Conservation (phyloP, 37 sponge, comb jelly and placozoan genomes). For the Oscarella lobularis region DNA sequence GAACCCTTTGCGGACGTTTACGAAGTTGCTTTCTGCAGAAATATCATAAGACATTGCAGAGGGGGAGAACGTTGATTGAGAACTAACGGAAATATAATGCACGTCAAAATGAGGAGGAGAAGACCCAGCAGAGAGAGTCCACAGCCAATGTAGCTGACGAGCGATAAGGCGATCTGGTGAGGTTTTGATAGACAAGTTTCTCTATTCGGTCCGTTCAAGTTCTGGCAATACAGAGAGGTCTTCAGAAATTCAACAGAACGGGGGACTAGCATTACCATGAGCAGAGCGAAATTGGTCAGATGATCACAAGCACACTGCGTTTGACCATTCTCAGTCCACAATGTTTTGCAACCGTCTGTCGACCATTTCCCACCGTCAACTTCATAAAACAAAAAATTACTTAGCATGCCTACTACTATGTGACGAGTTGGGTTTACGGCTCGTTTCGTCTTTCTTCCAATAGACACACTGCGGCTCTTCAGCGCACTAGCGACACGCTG, state of each 20-base stretch:
- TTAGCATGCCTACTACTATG: too few species aligned
- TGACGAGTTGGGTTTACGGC: too few species aligned
- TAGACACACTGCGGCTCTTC: background rate
- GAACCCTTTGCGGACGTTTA: conserved; percentile 34
- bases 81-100: conserved; percentile 27
- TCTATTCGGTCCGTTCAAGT: conserved; percentile 17
- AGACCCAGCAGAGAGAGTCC: conserved; percentile 31
- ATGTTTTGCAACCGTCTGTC: too few species aligned
- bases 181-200: background rate
- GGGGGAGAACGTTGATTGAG: background rate
- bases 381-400: too few species aligned
- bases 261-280: conserved; percentile 9
- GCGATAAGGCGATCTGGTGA: background rate
- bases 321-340: background rate
- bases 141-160: conserved; percentile 17
- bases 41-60: background rate
- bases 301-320: background rate
- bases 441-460: too few species aligned
- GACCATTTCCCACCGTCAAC: too few species aligned
- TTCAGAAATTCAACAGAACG: too few species aligned
- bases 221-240: too few species aligned
- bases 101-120: conserved; percentile 25
- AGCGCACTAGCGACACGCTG: too few species aligned
- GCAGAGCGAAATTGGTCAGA: conserved; percentile 2
- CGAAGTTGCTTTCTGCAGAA: conserved; percentile 28